These are phyloP conservation scores for Cetonia aurata DNA, from an alignment of 2,888 invertebrate species.

Conservation along the genomic window DNA sequence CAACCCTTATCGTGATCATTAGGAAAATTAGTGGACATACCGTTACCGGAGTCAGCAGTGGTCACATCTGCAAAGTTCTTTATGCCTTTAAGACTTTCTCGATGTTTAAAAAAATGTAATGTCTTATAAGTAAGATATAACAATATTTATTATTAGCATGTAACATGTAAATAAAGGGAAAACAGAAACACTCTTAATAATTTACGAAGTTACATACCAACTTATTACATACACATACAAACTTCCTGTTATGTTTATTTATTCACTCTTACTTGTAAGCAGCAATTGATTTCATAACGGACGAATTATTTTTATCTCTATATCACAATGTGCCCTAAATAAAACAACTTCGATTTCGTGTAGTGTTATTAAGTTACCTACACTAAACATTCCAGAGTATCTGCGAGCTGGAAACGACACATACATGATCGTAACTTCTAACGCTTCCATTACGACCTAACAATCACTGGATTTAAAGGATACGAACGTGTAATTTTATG, in stretches of 20 bases:
- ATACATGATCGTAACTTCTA: conserved; percentile 1
- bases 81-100: too few species aligned
- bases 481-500: conserved; percentile 29
- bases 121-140: too few species aligned
- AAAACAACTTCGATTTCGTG: background rate
- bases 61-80: too few species aligned
- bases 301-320: background rate
- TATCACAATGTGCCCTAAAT: background rate
- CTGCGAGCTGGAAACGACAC: conserved; percentile 1
- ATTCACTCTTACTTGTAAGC: background rate
- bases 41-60: too few species aligned
- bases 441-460: conserved; percentile 6
- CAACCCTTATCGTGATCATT: too few species aligned
- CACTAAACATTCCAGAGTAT: background rate
- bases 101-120: too few species aligned
- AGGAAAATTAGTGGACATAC: too few species aligned
- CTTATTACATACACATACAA: too few species aligned
- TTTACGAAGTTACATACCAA: too few species aligned
- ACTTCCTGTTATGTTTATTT: conserved; percentile 2
- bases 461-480: conserved; percentile 17
- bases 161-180: too few species aligned
- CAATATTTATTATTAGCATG: too few species aligned
- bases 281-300: background rate
- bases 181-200: too few species aligned
- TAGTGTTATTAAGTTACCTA: background rate